Percentiles rank a stretch among this genome's conserved stretches.
phyloP scores from a whole-genome alignment of 2,797 vertebrate genomes.

The Rhinella marina region DNA sequence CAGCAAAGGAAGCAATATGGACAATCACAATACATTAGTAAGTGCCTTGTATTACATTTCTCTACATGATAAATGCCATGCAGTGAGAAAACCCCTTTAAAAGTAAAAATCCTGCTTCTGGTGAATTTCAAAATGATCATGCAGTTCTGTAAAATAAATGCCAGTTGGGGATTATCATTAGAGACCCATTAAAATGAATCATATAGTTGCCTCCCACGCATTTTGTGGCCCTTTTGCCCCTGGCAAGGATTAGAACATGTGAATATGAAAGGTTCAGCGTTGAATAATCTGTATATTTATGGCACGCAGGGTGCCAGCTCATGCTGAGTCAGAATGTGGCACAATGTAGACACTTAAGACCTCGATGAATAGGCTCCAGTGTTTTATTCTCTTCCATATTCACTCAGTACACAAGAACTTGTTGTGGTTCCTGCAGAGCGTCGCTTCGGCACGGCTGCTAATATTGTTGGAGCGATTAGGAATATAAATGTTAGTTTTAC shows the following conservation, averaged over 20 bases:
- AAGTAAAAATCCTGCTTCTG: too few species aligned
- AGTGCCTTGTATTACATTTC: too few species aligned
- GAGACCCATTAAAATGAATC: not conserved
- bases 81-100: too few species aligned
- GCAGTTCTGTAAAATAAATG: too few species aligned
- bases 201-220: not conserved
- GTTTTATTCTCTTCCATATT: conserved; percentile 8
- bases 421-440: not conserved
- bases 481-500: conserved; percentile 19
- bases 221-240: not conserved
- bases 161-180: not conserved
- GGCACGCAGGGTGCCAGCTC: not conserved
- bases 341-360: conserved; percentile 14
- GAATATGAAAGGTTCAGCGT: not conserved
- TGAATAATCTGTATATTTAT: conserved; percentile 4
- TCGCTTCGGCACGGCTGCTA: not conserved
- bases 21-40: too few species aligned
- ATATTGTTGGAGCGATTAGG: conserved; percentile 16
- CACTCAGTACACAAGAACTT: not conserved
- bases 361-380: not conserved
- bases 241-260: not conserved
- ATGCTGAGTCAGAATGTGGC: not conserved
- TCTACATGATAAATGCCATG: too few species aligned
- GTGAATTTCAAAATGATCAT: too few species aligned
- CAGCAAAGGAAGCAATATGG: too few species aligned